Evolutionary conservation across 2,797 vertebrate species (phyloP), one percentile per base, ranked within the genome.

Genomic region (Myripristis jacobus): DNA sequence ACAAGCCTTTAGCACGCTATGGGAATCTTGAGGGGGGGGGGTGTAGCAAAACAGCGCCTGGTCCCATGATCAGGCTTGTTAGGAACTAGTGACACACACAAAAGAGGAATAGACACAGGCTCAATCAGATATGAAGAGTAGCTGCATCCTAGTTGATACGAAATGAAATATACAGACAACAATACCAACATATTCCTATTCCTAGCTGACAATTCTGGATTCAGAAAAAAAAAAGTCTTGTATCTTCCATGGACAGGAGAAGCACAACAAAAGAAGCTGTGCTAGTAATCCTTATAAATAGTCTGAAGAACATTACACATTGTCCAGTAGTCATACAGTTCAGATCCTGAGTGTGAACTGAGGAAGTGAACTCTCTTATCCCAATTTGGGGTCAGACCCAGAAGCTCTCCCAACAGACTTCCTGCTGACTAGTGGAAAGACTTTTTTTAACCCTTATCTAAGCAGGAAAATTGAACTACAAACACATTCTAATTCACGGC

Each of bases 1-100:
- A 89, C 87, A 89, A 87, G 88, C 25, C 64, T 70, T 94, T 92
- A 81, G 91, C 94, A 96, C 82, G 89, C 94, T 92, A 95, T 94
- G 92, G 91, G 93, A 93, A 91, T 91, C 74, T 82, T 63, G 48
- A 36, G 73, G 70, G 68, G 63, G 68, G 63, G 67, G 11, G 78
- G 66, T 52, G n/a, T 6, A 53, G 52, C 48, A 43, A 81, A 73
- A 66, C 52, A 44, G 63, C 41, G 74, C 55, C 81, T 62, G 41
- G 78, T 77, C 61, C 64, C 62, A 57, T 72, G 69, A 58, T 74
- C 50, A 18, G n/a, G 57, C 70, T 70, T 77, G 66, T 75, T 27
- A 66, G 64, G 29, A 65, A 70, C 15, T 25, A 34, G 58, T 79
- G 66, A 51, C 64, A 84, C 52, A 73, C 21, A 59, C 19, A 24